Percentiles rank a stretch among this genome's conserved stretches.
These are phyloP conservation scores for Buphagus erythrorhynchus DNA, from an alignment of 2,797 vertebrate species.

Conservation along the genomic window DNA sequence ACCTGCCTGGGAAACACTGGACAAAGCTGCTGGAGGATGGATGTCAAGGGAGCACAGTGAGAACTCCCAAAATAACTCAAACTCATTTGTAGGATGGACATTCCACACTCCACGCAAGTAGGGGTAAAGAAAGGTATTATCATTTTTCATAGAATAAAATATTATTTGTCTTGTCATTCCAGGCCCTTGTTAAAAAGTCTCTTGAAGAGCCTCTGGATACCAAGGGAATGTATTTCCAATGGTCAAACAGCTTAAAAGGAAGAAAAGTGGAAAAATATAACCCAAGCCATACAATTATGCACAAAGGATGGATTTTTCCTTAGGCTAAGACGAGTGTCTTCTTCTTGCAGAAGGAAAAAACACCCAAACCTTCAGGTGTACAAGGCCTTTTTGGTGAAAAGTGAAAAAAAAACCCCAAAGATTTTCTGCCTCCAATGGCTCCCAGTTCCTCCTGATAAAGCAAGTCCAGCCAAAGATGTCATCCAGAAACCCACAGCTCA, in stretches of 20 bases:
- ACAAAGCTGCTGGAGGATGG: neutral
- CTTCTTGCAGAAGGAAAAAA: neutral
- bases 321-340: neutral
- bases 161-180: neutral
- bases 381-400: neutral
- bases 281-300: neutral
- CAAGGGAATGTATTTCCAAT: neutral
- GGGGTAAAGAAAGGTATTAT: neutral
- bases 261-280: neutral
- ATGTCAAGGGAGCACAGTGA: neutral
- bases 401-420: neutral
- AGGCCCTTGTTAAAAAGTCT: neutral
- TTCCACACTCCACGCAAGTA: neutral
- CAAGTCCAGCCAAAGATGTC: neutral
- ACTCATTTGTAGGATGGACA: neutral
- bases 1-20: slow-evolving; percentile 3
- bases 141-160: neutral
- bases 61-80: slow-evolving; percentile 8
- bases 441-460: neutral
- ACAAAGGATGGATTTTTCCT: neutral
- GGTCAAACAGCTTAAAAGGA: neutral
- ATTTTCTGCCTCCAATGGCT: neutral
- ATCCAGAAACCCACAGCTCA: neutral
- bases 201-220: neutral
- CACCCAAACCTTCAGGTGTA: neutral